These are phyloP conservation scores for Lampropteryx suffumata DNA, from an alignment of 2,888 invertebrate genomes.

Conservation along the genomic window DNA sequence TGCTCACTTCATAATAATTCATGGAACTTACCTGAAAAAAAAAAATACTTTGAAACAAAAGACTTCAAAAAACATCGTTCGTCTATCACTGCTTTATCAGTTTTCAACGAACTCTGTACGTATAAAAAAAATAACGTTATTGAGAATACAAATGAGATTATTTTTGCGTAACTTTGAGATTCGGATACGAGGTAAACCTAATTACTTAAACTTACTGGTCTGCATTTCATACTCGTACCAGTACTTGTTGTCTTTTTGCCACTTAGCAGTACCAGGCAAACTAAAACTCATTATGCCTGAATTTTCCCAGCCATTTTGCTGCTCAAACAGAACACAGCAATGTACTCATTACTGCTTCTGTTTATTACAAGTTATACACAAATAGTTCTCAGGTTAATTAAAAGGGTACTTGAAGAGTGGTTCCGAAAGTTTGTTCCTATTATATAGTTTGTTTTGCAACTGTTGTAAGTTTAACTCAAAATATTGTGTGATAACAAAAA, in stretches of 20 bases:
- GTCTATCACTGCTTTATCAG: neutral
- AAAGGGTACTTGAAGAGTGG: neutral
- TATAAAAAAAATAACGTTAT: neutral
- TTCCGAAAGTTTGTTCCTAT: constrained; percentile 21
- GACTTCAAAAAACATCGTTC: constrained; percentile 2
- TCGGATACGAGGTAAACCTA: too few relatives aligned
- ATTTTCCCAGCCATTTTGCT: constrained; percentile 11
- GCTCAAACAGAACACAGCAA: constrained; percentile 18
- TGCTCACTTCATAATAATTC: constrained; percentile 9
- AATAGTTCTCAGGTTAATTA: constrained; percentile 19
- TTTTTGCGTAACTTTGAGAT: too few relatives aligned
- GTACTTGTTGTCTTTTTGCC: neutral
- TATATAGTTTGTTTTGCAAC: too few relatives aligned
- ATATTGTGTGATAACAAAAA: too few relatives aligned
- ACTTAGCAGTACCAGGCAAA: constrained; percentile 11
- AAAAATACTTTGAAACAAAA: constrained; percentile 11
- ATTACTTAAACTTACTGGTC: too few relatives aligned
- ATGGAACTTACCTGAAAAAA: constrained; percentile 57
- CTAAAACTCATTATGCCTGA: constrained; percentile 20
- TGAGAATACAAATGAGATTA: neutral
- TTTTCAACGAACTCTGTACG: neutral
- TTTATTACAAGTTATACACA: constrained; percentile 18
- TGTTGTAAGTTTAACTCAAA: too few relatives aligned
- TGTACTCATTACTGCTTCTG: constrained; percentile 20
- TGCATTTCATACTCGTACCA: too few relatives aligned